These are phyloP conservation scores for Magallana gigas DNA, from an alignment of 1,140 invertebrate species.

Conservation along the genomic window DNA sequence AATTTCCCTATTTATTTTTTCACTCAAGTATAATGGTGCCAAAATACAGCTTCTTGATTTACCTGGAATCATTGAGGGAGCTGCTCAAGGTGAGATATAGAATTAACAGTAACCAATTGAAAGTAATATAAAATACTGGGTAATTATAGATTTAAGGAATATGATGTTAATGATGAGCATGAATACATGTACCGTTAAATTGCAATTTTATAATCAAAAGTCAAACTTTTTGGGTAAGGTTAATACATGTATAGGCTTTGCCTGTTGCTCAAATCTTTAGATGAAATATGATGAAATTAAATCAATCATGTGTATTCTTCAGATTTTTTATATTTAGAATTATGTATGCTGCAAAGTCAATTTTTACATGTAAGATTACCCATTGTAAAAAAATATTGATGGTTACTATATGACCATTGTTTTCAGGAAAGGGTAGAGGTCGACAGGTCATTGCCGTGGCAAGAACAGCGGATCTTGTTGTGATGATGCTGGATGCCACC, in stretches of 20 bases:
- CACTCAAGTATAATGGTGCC: conserved; percentile 91
- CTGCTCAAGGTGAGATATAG: conserved; percentile 86
- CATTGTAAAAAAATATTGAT: too few species aligned
- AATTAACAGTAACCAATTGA: background rate
- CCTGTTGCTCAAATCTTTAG: too few species aligned
- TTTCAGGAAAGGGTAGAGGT: conserved; percentile 88
- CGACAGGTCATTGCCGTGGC: conserved; percentile 95
- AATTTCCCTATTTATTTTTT: conserved; percentile 39
- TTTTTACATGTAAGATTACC: background rate
- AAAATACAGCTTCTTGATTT: conserved; percentile 99
- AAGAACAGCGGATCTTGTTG: conserved; percentile 95
- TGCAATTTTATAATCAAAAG: too few species aligned
- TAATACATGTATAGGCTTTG: too few species aligned
- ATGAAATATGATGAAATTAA: too few species aligned
- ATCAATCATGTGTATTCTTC: too few species aligned
- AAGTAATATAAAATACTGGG: too few species aligned
- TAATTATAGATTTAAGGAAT: too few species aligned
- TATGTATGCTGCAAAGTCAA: background rate
- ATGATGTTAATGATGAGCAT: too few species aligned
- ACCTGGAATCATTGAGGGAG: conserved; percentile 97
- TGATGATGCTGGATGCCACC: conserved; percentile 99
- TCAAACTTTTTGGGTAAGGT: too few species aligned
- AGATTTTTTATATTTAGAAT: too few species aligned
- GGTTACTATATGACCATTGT: background rate
- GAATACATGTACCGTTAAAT: too few species aligned